Conservation (phyloP, 2,113 vertebrate genomes). For the Stomatorhinus ivindoensis region DNA sequence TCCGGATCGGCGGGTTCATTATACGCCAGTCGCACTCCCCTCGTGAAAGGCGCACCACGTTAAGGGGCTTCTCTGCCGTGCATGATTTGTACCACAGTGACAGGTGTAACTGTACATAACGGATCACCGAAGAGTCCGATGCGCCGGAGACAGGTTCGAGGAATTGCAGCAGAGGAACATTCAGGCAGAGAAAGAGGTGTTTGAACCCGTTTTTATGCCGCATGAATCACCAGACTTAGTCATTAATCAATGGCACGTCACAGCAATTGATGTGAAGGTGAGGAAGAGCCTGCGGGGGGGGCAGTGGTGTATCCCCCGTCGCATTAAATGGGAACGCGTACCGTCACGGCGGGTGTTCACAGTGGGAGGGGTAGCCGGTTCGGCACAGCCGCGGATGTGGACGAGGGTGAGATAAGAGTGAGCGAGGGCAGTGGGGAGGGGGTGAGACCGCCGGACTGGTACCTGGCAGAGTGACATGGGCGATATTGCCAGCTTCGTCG, state of each 20-base stretch:
- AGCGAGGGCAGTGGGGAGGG: not conserved
- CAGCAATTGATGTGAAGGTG: not conserved
- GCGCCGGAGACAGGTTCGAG: not conserved
- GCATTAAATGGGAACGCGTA: not conserved
- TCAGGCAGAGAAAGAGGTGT: not conserved
- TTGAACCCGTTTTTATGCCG: not conserved
- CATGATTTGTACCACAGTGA: not conserved
- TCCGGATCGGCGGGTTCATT: too few species aligned
- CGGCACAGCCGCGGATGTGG: not conserved
- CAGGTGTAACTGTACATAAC: not conserved
- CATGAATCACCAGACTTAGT: conserved; percentile 6
- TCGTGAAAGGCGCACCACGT: not conserved
- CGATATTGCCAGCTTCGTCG: not conserved
- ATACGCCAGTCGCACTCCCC: too few species aligned
- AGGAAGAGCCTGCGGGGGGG: not conserved
- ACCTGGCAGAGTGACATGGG: conserved; percentile 46
- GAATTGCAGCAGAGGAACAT: not conserved
- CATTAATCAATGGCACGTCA: not conserved
- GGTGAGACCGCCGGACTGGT: conserved; percentile 11
- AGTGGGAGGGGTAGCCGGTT: conserved; percentile 11
- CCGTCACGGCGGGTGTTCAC: not conserved
- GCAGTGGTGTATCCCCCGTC: too few species aligned
- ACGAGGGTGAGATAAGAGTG: conserved; percentile 9
- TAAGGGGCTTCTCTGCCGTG: not conserved
- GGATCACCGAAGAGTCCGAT: not conserved